Percentiles rank a stretch among this genome's conserved stretches.
phyloP scores from a whole-genome alignment of 2,797 vertebrate species.

The Cetoscarus ocellatus region DNA sequence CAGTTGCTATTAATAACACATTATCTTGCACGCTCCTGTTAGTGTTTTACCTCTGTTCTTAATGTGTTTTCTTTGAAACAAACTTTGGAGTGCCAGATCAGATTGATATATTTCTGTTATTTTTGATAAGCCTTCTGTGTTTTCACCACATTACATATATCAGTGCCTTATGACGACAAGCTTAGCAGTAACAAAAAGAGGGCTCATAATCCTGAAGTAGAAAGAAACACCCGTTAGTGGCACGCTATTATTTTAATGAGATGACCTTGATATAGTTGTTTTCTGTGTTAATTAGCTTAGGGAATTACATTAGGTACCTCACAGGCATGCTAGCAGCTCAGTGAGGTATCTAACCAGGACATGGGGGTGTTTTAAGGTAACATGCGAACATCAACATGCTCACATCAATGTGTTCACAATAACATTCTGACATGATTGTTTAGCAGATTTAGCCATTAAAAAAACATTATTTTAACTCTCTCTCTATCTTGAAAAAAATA shows the following conservation, averaged over 20 bases:
- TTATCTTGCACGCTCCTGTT: slow-evolving; percentile 6
- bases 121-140: slow-evolving; percentile 1
- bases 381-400: background rate
- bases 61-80: slow-evolving; percentile 12
- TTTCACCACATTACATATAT: slow-evolving; percentile 27
- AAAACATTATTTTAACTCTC: no score
- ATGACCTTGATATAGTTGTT: background rate
- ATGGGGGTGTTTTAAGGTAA: background rate
- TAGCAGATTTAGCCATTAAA: background rate
- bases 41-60: slow-evolving; percentile 7
- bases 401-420: background rate
- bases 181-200: slow-evolving; percentile 5
- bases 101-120: slow-evolving; percentile 20
- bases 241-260: background rate
- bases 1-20: slow-evolving; percentile 3
- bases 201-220: slow-evolving; percentile 2
- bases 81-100: slow-evolving; percentile 17
- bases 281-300: background rate
- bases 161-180: slow-evolving; percentile 32
- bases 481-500: background rate
- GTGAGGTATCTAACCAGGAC: background rate
- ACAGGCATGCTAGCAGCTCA: background rate
- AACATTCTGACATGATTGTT: background rate
- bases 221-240: background rate
- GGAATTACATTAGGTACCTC: background rate